Evolutionary conservation across 2,113 vertebrate genomes (phyloP).

Genomic region (Phalacrocorax carbo): DNA sequence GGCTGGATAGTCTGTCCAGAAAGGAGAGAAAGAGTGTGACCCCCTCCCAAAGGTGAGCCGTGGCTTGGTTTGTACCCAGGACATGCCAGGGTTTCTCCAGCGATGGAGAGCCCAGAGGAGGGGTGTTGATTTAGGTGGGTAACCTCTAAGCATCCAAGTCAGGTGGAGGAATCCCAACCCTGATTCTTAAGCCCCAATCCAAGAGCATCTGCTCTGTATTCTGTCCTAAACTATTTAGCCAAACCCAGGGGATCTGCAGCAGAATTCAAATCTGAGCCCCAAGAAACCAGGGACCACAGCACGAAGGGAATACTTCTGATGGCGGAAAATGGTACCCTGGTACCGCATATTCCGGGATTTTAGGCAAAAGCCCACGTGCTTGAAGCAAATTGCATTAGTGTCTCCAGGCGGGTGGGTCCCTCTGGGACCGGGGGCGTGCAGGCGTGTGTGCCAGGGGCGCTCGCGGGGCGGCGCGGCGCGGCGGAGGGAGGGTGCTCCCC

Average conservation of each 20-base stretch:
- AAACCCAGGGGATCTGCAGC: background rate
- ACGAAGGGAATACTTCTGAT: rapidly evolving
- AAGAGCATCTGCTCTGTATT: background rate
- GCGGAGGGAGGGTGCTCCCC: background rate
- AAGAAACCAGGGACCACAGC: no score
- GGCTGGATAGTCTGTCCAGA: background rate
- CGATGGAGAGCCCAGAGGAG: background rate
- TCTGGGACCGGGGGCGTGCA: background rate
- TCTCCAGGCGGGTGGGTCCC: background rate
- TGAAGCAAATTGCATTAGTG: background rate
- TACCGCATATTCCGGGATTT: background rate
- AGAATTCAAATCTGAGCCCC: background rate
- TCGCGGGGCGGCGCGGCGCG: rapidly evolving
- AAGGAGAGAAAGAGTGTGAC: background rate
- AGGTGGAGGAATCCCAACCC: background rate
- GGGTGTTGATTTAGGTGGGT: background rate
- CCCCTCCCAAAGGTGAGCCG: background rate
- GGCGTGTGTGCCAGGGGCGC: rapidly evolving
- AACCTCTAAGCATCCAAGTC: background rate
- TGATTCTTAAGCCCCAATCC: background rate
- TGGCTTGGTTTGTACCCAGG: background rate
- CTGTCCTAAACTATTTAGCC: rapidly evolving
- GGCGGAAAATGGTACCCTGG: no score
- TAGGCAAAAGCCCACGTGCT: background rate
- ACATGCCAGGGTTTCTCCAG: background rate